Percentiles rank a stretch among this genome's conserved stretches.
Evolutionary conservation across 2,888 invertebrate genomes (phyloP).

Genomic region (Cantharis flavilabris): DNA sequence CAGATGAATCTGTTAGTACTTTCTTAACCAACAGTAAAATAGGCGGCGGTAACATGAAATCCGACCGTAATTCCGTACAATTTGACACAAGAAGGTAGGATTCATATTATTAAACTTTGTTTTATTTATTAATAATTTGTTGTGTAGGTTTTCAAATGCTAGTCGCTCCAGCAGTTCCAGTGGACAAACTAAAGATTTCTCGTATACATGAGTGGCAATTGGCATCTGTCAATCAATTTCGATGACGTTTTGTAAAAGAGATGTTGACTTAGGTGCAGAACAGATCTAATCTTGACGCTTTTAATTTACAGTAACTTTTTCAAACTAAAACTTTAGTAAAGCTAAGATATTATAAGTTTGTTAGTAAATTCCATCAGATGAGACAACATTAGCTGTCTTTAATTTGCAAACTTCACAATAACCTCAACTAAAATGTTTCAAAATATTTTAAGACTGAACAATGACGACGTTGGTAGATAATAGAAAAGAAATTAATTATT

Average conservation of each 20-base stretch:
- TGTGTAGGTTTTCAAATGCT: conserved; percentile 40
- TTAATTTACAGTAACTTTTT: not conserved
- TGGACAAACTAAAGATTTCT: conserved; percentile 47
- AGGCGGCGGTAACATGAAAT: conserved; percentile 33
- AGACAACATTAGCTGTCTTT: not conserved
- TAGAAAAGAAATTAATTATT: conserved; percentile 1
- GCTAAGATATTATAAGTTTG: not conserved
- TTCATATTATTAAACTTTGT: no score
- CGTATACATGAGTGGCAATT: conserved; percentile 55
- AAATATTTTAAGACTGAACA: conserved; percentile 12
- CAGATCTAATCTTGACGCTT: not conserved
- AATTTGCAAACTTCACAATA: not conserved
- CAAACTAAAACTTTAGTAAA: not conserved
- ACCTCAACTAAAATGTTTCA: not conserved
- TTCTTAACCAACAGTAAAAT: conserved; percentile 67
- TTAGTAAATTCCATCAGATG: not conserved
- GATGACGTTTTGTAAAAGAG: conserved; percentile 51
- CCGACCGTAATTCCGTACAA: conserved; percentile 15
- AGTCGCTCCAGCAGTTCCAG: conserved; percentile 50
- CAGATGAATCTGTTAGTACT: conserved; percentile 68
- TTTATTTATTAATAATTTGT: not conserved
- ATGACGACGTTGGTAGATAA: not conserved
- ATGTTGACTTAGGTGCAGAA: conserved; percentile 3
- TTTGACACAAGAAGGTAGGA: conserved; percentile 18
- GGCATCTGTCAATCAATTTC: conserved; percentile 53